phyloP scores from a whole-genome alignment of 1,140 invertebrate genomes.

The Drosophila carrolli region DNA sequence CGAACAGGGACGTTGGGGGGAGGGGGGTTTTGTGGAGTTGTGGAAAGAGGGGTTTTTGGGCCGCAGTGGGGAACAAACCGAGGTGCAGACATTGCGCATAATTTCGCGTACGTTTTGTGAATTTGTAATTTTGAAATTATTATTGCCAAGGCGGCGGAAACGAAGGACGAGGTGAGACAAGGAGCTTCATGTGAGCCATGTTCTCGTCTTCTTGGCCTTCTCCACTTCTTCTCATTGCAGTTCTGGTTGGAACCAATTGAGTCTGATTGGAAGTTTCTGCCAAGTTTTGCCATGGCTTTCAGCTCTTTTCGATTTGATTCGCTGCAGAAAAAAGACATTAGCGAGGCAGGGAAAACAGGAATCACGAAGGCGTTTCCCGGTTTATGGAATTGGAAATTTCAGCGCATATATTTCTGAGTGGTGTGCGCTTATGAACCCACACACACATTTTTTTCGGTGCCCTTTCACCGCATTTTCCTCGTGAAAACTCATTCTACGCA shows the following conservation, averaged over 20 bases:
- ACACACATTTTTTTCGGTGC: conserved; percentile 15
- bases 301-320: conserved; percentile 69
- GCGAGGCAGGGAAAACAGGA: conserved; percentile 31
- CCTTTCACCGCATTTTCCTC: conserved; percentile 32
- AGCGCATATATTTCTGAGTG: conserved; percentile 14
- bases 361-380: conserved; percentile 48
- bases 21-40: background rate
- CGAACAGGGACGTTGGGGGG: conserved; percentile 3
- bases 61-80: conserved; percentile 28
- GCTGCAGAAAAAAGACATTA: conserved; percentile 66
- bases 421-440: conserved; percentile 14
- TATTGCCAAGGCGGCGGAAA: conserved; percentile 56
- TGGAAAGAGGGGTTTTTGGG: conserved; percentile 17
- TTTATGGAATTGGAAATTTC: conserved; percentile 48
- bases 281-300: conserved; percentile 37
- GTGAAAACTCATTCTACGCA: conserved; percentile 25
- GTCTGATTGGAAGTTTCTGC: conserved; percentile 74
- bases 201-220: conserved; percentile 11
- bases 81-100: conserved; percentile 76
- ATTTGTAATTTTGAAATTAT: conserved; percentile 82
- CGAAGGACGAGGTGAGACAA: conserved; percentile 46
- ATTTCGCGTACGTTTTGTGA: conserved; percentile 82
- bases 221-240: background rate
- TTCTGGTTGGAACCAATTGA: conserved; percentile 59
- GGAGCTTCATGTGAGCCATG: conserved; percentile 48